Base-by-base conservation (phyloP, 1,140 invertebrate genomes). In the Scaptomyza montana region DNA sequence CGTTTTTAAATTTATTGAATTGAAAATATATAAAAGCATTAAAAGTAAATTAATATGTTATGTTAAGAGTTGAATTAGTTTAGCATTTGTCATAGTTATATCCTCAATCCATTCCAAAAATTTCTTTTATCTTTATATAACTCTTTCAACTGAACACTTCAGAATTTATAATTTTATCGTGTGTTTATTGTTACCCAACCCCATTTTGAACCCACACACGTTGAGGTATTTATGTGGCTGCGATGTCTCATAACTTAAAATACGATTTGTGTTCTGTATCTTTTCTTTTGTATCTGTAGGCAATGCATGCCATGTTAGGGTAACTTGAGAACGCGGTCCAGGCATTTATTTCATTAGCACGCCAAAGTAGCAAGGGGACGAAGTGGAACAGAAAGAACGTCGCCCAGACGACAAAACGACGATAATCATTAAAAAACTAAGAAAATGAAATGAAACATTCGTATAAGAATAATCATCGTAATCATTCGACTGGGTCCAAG, bases 341-440 rank as follows among this genome's bases (percentile, higher is more conserved):
- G 82, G 84, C 82, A 86, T 86, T 86, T 86, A 87, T 86, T 86
- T 86, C 82, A 86, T 86, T 86, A 87, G 72, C 82, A 87, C 78
- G 68, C 84, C 65, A 85, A 82, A 71, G 41, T 53, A 56, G 9
- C 9, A 41, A 12, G 9, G 8, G 21, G 49, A 70, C 33, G 41
- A 50, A 67, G 59, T 30, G 6, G 21, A 39, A 39, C 1, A 39
- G 9, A 39, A 39, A 39, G 1, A 10, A 12, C 9, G 36, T 39
- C 36, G 49, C 19, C 10, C 50, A 55, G 33, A 51, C 62, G 46
- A 39, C 60, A 63, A 63, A 43, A 61, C 68, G 66, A 46, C 54
- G 68, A 81, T 81, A 80, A 78, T 84, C 80, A 80, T 85, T 85
- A 85, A 80, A 80, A 66, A 49, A 39, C 39, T 2, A 51, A 73